These are phyloP conservation scores for Rhinichthys klamathensis DNA, from an alignment of 2,113 vertebrate genomes.

Conservation along the genomic window DNA sequence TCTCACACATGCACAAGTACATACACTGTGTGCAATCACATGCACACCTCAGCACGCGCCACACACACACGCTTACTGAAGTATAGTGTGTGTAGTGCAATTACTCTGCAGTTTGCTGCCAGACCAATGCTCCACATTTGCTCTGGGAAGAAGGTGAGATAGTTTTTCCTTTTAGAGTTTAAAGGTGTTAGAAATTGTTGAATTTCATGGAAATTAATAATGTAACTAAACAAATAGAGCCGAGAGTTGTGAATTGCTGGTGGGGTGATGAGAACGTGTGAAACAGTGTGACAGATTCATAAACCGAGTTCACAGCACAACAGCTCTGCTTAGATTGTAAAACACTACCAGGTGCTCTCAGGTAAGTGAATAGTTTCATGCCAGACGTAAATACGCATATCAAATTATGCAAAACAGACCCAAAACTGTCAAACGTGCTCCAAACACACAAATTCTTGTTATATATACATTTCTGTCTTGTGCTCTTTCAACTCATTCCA, in stretches of 20 bases:
- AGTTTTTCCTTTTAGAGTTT: conserved; percentile 10
- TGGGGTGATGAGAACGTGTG: background rate
- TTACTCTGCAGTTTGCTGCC: conserved; percentile 49
- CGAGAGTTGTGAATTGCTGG: background rate
- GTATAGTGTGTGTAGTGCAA: conserved; percentile 51
- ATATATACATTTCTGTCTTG: background rate
- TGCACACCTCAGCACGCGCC: background rate
- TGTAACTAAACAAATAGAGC: too few relatives aligned
- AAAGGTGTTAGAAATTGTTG: background rate
- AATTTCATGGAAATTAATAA: background rate
- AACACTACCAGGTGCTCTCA: conserved; percentile 72
- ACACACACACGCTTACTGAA: conserved; percentile 39
- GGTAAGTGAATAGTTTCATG: conserved; percentile 44
- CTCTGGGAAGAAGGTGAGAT: conserved; percentile 27
- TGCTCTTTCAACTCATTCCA: background rate
- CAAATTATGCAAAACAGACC: conserved; percentile 70
- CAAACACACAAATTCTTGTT: too few relatives aligned
- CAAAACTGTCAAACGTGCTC: conserved; percentile 64
- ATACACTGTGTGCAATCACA: conserved; percentile 17
- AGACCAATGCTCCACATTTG: conserved; percentile 19
- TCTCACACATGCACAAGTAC: conserved; percentile 19
- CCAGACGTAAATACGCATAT: conserved; percentile 73
- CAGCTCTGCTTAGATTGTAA: conserved; percentile 71
- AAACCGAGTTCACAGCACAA: conserved; percentile 76
- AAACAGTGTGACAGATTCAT: conserved; percentile 39